Conservation (phyloP, 2,888 invertebrate species). For the Perithous albicinctus region DNA sequence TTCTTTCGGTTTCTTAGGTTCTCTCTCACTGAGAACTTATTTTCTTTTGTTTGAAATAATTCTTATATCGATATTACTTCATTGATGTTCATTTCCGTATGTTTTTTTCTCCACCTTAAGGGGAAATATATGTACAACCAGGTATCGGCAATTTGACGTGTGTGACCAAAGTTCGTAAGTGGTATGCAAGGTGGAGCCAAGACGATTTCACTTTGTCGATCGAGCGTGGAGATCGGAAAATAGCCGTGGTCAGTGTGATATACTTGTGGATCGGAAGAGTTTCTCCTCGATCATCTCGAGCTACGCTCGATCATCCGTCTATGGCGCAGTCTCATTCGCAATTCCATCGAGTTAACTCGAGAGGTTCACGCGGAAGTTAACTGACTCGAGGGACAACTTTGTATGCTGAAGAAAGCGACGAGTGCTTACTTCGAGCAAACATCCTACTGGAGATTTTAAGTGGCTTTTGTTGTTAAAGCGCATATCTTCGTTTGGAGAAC, state of each 20-base stretch:
- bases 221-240: conserved; percentile 23
- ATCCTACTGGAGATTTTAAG: conserved; percentile 32
- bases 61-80: no score
- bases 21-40: no score
- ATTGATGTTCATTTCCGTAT: no score
- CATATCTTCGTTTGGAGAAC: conserved; percentile 23
- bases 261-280: conserved; percentile 9
- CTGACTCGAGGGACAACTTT: conserved; percentile 20
- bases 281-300: conserved; percentile 37
- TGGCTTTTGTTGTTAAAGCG: conserved; percentile 31
- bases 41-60: no score
- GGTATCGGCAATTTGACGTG: neutral
- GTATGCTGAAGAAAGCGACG: conserved; percentile 30
- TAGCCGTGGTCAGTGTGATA: conserved; percentile 2
- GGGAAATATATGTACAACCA: no score
- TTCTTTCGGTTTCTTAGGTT: no score
- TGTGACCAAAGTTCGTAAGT: neutral
- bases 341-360: neutral
- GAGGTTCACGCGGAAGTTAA: neutral
- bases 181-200: conserved; percentile 12
- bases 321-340: neutral
- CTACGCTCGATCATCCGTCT: conserved; percentile 13
- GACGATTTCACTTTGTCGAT: conserved; percentile 14
- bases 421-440: conserved; percentile 35
- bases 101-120: no score